phyloP scores from a whole-genome alignment of 2,113 vertebrate species.

The Microtus ochrogaster region DNA sequence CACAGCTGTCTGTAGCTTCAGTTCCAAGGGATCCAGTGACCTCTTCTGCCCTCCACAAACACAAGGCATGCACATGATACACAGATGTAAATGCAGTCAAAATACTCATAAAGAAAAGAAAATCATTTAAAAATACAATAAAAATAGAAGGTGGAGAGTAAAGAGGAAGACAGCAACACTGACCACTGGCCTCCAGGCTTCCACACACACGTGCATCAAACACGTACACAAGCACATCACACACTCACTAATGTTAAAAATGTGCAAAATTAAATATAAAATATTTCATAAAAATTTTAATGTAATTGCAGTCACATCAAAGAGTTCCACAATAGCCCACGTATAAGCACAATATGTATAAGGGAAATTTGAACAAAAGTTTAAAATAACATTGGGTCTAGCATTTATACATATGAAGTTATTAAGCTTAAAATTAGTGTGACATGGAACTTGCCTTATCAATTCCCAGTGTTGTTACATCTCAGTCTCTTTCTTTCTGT shows the following conservation, averaged over 20 bases:
- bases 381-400: not conserved
- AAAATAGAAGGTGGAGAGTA: not conserved
- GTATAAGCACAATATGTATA: not conserved
- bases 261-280: not conserved
- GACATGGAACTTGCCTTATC: not conserved
- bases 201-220: rapidly evolving
- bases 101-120: not conserved
- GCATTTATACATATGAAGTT: not conserved
- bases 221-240: not conserved
- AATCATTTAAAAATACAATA: not conserved
- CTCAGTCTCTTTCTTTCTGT: not conserved
- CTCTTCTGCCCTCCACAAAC: not conserved
- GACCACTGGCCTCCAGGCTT: not conserved
- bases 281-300: not conserved
- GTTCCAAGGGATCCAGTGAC: not conserved
- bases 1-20: not conserved
- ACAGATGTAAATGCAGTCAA: not conserved
- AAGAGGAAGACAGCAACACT: too few species aligned
- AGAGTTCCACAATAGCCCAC: too few species aligned
- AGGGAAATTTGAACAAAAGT: not conserved
- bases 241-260: not conserved
- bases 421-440: not conserved
- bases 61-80: not conserved
- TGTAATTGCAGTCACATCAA: too few species aligned
- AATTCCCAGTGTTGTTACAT: not conserved